Conservation (phyloP, 30 jellyfish, hydroid and myxozoan genomes). For the Phacellophora camtschatica region DNA sequence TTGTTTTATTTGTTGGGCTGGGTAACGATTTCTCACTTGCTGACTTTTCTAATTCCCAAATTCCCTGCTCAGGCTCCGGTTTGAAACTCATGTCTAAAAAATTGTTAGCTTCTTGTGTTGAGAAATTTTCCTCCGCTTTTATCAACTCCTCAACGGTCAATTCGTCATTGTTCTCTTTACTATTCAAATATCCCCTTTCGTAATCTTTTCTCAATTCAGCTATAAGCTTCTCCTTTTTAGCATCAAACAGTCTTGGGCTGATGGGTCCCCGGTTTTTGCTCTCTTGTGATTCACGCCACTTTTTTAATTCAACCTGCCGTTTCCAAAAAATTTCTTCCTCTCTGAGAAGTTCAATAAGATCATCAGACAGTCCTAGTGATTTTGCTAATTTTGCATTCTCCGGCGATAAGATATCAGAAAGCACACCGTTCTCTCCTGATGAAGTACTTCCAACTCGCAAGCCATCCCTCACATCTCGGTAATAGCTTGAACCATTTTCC, state of each 20-base stretch:
- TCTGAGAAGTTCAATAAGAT: conserved; percentile 45
- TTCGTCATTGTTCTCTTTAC: background rate
- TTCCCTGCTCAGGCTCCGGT: background rate
- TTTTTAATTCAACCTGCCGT: conserved; percentile 61
- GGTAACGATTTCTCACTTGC: background rate
- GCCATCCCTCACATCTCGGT: conserved; percentile 46
- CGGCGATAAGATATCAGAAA: conserved; percentile 15
- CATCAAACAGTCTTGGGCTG: conserved; percentile 26
- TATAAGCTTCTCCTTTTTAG: conserved; percentile 55
- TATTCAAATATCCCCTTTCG: background rate
- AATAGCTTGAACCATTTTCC: conserved; percentile 51
- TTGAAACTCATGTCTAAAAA: background rate
- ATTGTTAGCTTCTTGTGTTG: conserved; percentile 30
- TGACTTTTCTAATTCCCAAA: background rate
- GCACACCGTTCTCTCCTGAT: conserved; percentile 9
- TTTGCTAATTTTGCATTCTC: conserved; percentile 59
- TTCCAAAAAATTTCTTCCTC: conserved; percentile 79
- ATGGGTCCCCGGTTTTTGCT: background rate
- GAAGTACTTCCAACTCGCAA: conserved; percentile 18
- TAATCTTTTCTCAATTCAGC: conserved; percentile 65
- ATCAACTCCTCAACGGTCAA: conserved; percentile 45
- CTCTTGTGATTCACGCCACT: conserved; percentile 83
- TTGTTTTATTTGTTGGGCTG: conserved; percentile 1
- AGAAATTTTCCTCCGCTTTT: conserved; percentile 44
- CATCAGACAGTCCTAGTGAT: conserved; percentile 76